Base-by-base conservation (phyloP, 2,888 invertebrate genomes). In the Lissonota sp. region DNA sequence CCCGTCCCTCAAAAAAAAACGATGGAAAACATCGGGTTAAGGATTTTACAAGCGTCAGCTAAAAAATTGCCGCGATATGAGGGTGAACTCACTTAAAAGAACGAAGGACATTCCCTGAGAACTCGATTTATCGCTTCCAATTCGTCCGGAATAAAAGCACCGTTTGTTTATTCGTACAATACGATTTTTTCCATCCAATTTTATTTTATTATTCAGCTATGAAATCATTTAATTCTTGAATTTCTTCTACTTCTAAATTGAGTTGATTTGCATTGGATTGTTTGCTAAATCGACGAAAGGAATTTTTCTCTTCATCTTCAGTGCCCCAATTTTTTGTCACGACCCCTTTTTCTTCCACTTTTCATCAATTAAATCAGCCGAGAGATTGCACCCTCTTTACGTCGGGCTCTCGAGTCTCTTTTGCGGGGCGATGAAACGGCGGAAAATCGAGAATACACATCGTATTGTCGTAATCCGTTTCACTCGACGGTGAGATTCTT, bases 281-380 rank as follows among this genome's bases (percentile, higher is more conserved):
- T 26, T 26, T 44, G 10, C 44, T 44, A 44, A 44, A 10, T 44
- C 44, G 10, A 2, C 44, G 44, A 4, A 44, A 44, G 26, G 26
- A 26, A 26, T 26, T n/a, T 39, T 1, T n/a, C n/a, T 39, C 39
- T n/a, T n/a, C n/a, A 6, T 4, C n/a, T 10, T n/a, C 1, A n/a
- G 10, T 39, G 5, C 37, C 44, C 44, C 8, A 5, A 7, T 16
- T 16, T 14, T 16, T 55, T 14, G 14, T 0, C 39, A 26, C 64
- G 44, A 53, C 44, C 37, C 62, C 62, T 55, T 64, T 63, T 51
- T 46, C 49, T 37, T 76, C 64, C 67, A 67, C 66, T 67, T 63
- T 60, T 40, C 49, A 42, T 63, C 62, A 73, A 73, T 79, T 74
- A 70, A 74, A 69, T 64, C 69, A 26, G 26, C 1, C 26, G 26